These are phyloP conservation scores for Phaenicophaeus curvirostris DNA, from an alignment of 2,797 vertebrate species.

Conservation along the genomic window DNA sequence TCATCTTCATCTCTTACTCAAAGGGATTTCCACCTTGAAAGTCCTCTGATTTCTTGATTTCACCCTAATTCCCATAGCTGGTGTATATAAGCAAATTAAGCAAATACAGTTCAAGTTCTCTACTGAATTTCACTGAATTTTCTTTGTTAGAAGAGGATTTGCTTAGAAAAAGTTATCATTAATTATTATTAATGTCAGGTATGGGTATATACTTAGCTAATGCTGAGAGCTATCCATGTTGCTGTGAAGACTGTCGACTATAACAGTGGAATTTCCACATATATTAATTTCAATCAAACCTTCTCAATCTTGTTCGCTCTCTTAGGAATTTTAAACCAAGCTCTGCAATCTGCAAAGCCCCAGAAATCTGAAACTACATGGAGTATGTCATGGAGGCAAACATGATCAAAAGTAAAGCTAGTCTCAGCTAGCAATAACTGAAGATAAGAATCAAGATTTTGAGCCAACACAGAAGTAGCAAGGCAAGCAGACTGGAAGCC, in stretches of 20 bases:
- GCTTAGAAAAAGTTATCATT: neutral
- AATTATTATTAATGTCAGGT: neutral
- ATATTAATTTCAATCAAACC: neutral
- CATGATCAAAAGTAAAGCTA: neutral
- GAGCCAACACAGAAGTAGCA: neutral
- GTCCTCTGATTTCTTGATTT: neutral
- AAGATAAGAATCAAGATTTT: neutral
- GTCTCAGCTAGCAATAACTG: neutral
- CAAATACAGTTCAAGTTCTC: neutral
- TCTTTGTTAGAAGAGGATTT: neutral
- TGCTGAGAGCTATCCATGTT: neutral
- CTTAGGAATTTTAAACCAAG: neutral
- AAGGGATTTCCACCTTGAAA: neutral
- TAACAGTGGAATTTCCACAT: neutral
- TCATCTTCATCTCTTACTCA: neutral
- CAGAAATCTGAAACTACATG: neutral
- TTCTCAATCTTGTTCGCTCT: neutral
- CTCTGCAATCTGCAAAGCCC: neutral
- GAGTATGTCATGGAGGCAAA: neutral
- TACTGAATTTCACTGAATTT: neutral
- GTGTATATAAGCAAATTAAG: neutral
- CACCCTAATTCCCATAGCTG: neutral
- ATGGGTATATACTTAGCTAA: neutral
- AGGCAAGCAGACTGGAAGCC: neutral
- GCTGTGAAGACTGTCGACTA: neutral